A percentile compares a stretch with the other conserved stretches of the same genome.
Evolutionary conservation across 1,140 invertebrate species (phyloP).

Genomic region (Protaetia brevitarsis): DNA sequence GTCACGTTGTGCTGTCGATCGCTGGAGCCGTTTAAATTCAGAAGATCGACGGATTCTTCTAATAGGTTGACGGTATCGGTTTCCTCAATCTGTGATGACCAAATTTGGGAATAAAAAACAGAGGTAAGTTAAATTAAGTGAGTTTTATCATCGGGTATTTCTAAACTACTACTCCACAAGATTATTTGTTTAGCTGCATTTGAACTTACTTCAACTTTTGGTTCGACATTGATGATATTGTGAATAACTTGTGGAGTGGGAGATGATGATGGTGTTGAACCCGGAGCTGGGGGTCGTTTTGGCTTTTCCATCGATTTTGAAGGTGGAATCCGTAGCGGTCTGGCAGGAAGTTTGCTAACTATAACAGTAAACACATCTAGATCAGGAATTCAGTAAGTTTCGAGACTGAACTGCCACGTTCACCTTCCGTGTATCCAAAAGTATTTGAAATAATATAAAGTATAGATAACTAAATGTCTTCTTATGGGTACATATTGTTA

Average conservation of each 20-base stretch:
- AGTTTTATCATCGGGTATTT: not conserved
- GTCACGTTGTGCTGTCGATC: not conserved
- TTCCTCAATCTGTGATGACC: not conserved
- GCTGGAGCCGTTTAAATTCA: slow-evolving; percentile 50
- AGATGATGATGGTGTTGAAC: slow-evolving; percentile 36
- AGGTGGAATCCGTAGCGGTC: slow-evolving; percentile 5
- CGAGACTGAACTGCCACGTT: no score
- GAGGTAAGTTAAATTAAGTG: not conserved
- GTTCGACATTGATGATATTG: slow-evolving; percentile 4
- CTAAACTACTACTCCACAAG: no score
- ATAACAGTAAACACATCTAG: not conserved
- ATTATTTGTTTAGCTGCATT: not conserved
- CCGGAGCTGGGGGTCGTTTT: slow-evolving; percentile 28
- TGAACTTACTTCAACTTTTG: not conserved
- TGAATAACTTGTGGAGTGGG: slow-evolving; percentile 44
- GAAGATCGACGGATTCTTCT: slow-evolving; percentile 50
- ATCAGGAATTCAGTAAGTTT: not conserved
- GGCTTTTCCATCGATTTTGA: slow-evolving; percentile 25
- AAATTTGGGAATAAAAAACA: not conserved
- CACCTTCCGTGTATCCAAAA: no score
- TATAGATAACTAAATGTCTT: no score
- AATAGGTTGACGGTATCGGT: not conserved
- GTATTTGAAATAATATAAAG: no score
- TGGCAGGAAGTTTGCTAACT: slow-evolving; percentile 31
- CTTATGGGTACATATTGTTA: no score